Evolutionary conservation across 2,888 invertebrate species (phyloP).

Genomic region (Erannis defoliaria): DNA sequence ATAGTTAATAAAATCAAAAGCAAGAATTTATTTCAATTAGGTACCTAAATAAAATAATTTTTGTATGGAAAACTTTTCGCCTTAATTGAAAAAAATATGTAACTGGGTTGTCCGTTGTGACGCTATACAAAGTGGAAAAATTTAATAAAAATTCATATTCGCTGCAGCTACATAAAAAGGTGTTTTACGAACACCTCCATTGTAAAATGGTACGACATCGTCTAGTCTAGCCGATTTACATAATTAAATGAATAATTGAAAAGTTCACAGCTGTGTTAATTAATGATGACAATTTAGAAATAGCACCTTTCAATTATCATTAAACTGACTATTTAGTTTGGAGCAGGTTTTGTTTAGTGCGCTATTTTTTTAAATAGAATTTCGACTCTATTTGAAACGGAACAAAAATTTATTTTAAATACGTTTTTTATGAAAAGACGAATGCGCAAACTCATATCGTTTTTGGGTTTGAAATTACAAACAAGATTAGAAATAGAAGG

Average conservation of each 20-base stretch:
- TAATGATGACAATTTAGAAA: not conserved
- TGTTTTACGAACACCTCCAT: not conserved
- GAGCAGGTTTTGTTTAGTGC: too few relatives aligned
- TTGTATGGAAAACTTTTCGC: too few relatives aligned
- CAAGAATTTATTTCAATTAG: too few relatives aligned
- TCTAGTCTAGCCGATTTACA: slow-evolving; percentile 1
- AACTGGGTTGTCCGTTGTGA: slow-evolving; percentile 10
- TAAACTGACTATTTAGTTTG: not conserved
- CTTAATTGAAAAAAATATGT: not conserved
- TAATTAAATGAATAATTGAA: slow-evolving; percentile 2
- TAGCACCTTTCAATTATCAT: not conserved
- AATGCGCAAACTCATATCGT: too few relatives aligned
- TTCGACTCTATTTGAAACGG: not conserved
- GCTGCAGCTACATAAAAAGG: not conserved
- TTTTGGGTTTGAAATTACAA: too few relatives aligned
- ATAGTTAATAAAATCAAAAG: too few relatives aligned
- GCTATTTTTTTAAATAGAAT: not conserved
- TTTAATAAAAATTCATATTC: not conserved
- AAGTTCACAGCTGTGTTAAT: slow-evolving; percentile 7
- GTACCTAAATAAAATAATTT: too few relatives aligned
- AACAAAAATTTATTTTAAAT: not conserved
- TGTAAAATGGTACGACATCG: not conserved
- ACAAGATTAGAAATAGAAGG: too few relatives aligned
- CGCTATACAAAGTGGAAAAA: slow-evolving; percentile 3
- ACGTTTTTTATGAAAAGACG: too few relatives aligned